phyloP scores from a whole-genome alignment of 2,888 invertebrate genomes.

The Heteropelma amictum region DNA sequence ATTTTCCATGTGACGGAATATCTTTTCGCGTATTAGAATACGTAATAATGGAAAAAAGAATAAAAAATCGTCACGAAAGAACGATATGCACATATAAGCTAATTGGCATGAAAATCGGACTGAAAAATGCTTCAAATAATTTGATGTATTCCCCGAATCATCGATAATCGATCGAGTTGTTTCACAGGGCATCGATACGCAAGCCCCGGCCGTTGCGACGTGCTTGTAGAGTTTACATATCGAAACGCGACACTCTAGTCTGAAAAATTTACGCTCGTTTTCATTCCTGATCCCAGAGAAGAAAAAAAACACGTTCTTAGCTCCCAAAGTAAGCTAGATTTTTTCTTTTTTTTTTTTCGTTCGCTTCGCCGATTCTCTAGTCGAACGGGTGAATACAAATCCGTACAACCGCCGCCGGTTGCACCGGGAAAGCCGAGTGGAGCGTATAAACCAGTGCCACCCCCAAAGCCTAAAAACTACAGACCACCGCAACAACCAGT shows the following conservation, averaged over 20 bases:
- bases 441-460: conserved; percentile 92
- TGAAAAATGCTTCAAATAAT: no score
- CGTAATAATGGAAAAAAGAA: no score
- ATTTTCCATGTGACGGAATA: no score
- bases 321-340: conserved; percentile 68
- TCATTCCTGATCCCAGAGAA: conserved; percentile 10
- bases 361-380: conserved; percentile 53
- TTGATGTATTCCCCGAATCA: no score
- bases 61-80: no score
- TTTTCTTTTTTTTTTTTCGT: conserved; percentile 47
- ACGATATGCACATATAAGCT: no score
- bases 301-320: conserved; percentile 64
- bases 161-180: conserved; percentile 35
- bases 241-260: conserved; percentile 70
- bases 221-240: conserved; percentile 74
- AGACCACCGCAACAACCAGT: conserved; percentile 83
- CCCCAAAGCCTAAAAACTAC: conserved; percentile 95
- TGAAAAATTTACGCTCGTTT: conserved; percentile 50
- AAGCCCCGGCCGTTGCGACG: conserved; percentile 70
- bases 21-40: no score
- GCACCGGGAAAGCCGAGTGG: conserved; percentile 71
- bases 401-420: conserved; percentile 72
- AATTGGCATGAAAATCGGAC: no score
- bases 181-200: conserved; percentile 64
- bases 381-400: conserved; percentile 76